Evolutionary conservation across 23 tunicate genomes (phyloP), one percentile per base, ranked within the genome.

Genomic region (Trididemnum clinides): DNA sequence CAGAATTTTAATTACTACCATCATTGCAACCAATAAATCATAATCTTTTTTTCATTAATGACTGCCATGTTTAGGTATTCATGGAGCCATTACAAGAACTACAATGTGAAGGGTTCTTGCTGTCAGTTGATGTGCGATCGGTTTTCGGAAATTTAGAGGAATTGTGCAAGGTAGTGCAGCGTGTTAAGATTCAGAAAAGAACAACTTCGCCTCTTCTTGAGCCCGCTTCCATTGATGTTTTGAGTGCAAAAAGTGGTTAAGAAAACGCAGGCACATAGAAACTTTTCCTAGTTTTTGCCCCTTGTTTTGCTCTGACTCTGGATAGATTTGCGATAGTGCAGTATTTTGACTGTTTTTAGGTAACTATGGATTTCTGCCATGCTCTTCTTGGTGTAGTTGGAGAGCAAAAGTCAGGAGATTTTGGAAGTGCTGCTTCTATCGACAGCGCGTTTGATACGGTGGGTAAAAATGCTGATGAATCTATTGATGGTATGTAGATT

Each of bases 121-220:
- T 89, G 1, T 28, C 86, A 4, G 88, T 89, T 38, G 94, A 89
- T 62, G 88, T 73, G 1, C 28, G 94, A 29, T 72, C 88, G 3
- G 80, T 89, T 1, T 89, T 89, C 28, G 94, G 88, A 15, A 89
- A 89, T 34, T 54, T 89, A 29, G 94, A 89, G 66, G 85, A 89
- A 57, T 35, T 89, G 0, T 84, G 94, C 82, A 39, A 81, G 94
- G 94, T 89, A 4, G 25, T n/a, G n/a, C n/a, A n/a, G n/a, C n/a
- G n/a, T n/a, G n/a, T n/a, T n/a, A n/a, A n/a, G n/a, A n/a, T n/a
- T n/a, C n/a, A n/a, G n/a, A n/a, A n/a, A n/a, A n/a, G n/a, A n/a
- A n/a, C n/a, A n/a, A n/a, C n/a, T n/a, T n/a, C n/a, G n/a, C n/a
- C n/a, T n/a, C n/a, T n/a, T n/a, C n/a, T n/a, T n/a, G n/a, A n/a